A percentile compares a stretch with the other conserved stretches of the same genome.
These are phyloP conservation scores for Hermaeophaga mercurialis DNA, from an alignment of 2,888 invertebrate genomes.

Conservation along the genomic window DNA sequence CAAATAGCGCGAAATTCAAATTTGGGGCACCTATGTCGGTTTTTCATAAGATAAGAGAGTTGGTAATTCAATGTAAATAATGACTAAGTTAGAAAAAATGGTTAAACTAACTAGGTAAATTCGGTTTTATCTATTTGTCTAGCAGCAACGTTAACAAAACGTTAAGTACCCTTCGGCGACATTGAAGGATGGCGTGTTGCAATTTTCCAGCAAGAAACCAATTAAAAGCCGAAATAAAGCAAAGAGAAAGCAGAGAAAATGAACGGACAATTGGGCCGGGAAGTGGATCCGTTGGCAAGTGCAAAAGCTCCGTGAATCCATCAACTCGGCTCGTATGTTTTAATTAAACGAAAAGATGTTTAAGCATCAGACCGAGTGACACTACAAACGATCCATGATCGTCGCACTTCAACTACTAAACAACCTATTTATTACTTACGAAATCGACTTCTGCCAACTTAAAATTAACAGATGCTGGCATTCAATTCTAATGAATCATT, in stretches of 20 bases:
- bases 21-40: too few relatives aligned
- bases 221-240: slow-evolving; percentile 28
- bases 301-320: slow-evolving; percentile 49
- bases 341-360: slow-evolving; percentile 54
- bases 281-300: slow-evolving; percentile 39
- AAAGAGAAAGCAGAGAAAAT: slow-evolving; percentile 24
- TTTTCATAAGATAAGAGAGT: too few relatives aligned
- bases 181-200: slow-evolving; percentile 47
- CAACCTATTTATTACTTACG: slow-evolving; percentile 54
- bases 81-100: too few relatives aligned
- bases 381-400: slow-evolving; percentile 56
- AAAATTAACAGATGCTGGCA: too few relatives aligned
- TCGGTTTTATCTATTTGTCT: slow-evolving; percentile 43
- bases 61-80: too few relatives aligned
- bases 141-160: slow-evolving; percentile 28
- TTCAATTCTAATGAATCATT: too few relatives aligned
- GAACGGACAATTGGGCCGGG: slow-evolving; percentile 41
- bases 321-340: slow-evolving; percentile 54
- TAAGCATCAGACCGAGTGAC: slow-evolving; percentile 54
- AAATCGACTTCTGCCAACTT: too few relatives aligned
- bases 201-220: slow-evolving; percentile 18
- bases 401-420: slow-evolving; percentile 57
- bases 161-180: slow-evolving; percentile 36
- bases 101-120: too few relatives aligned
- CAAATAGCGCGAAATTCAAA: too few relatives aligned